Evolutionary conservation across 2,113 vertebrate species (phyloP), one percentile per base, ranked within the genome.

Genomic region (Lepus americanus): DNA sequence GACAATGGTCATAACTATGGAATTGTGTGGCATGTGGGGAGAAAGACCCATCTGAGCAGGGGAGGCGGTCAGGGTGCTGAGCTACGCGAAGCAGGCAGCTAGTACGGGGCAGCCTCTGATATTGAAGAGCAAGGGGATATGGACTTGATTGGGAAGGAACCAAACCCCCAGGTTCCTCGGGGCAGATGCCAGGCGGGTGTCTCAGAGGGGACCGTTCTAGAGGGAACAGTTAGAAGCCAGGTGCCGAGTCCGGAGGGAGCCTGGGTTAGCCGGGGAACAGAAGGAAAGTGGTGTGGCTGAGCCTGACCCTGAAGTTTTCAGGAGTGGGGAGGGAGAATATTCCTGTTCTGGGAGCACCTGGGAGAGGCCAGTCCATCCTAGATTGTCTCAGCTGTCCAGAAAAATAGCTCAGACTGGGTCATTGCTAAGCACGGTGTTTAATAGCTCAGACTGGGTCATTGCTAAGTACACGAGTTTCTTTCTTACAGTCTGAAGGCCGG

Each of bases 51-150:
- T 16, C 87, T 33, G 53, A 25, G n/a, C 6, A 20, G 55, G 22
- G 11, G 13, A 9, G 36, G 20, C 16, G 7, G 36, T 2, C 14
- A 67, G 69, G 25, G 1, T 25, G 10, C 53, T 1, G 27, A 25
- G 55, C 13, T 61, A 2, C 0, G 6, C 49, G 2, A 2, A 0
- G 8, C 14, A 12, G 12, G 11, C 3, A 1, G 13, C 11, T 20
- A 23, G 44, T 12, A 49, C 17, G 20, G 36, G 29, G 5, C 19
- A 3, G 36, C 3, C 8, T 13, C 19, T 7, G 36, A 3, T 3
- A 0, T 12, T 25, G 1, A 64, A 44, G 4, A 17, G 22, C 17
- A 25, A 25, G 36, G 51, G 23, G 6, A 31, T 6, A 1, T 17
- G 7, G 20, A 14, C 33, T 6, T 39, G 8, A 29, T 0, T 10